phyloP scores from a whole-genome alignment of 2,113 vertebrate species.

The Hemichromis elongatus region DNA sequence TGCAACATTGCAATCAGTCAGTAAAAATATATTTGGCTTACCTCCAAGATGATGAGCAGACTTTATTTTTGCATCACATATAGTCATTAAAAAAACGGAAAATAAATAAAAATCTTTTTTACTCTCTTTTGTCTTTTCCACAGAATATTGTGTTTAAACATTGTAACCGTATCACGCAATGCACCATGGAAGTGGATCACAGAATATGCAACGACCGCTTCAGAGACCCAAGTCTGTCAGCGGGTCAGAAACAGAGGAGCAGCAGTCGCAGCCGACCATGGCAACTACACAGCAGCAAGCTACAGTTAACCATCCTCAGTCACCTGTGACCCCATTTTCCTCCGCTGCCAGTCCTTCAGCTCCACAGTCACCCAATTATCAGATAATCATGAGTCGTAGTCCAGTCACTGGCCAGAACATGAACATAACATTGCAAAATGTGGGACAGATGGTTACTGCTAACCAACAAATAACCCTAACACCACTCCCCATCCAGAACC shows the following conservation, averaged over 20 bases:
- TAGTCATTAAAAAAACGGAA: neutral
- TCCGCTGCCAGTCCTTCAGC: constrained; percentile 85
- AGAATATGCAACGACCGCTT: constrained; percentile 89
- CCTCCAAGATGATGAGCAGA: neutral
- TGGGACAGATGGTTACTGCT: constrained; percentile 79
- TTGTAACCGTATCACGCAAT: constrained; percentile 79
- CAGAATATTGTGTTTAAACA: constrained; percentile 49
- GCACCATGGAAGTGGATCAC: constrained; percentile 96
- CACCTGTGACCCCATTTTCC: constrained; percentile 85
- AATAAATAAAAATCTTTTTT: neutral
- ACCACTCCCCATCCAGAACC: constrained; percentile 79
- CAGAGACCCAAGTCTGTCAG: constrained; percentile 88
- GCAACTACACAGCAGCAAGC: constrained; percentile 67
- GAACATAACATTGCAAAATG: constrained; percentile 91
- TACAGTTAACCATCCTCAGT: constrained; percentile 80
- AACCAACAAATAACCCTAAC: constrained; percentile 90
- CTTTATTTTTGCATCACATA: neutral
- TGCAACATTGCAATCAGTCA: neutral
- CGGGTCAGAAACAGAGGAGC: constrained; percentile 86
- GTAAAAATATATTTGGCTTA: neutral
- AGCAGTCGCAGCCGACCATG: constrained; percentile 74
- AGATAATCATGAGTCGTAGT: constrained; percentile 89
- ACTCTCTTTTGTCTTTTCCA: neutral
- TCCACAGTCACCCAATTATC: constrained; percentile 89
- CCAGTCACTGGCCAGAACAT: constrained; percentile 87